Percentiles rank a stretch among this genome's conserved stretches.
Evolutionary conservation across 1,140 invertebrate genomes (phyloP).

Genomic region (Galendromus occidentalis): DNA sequence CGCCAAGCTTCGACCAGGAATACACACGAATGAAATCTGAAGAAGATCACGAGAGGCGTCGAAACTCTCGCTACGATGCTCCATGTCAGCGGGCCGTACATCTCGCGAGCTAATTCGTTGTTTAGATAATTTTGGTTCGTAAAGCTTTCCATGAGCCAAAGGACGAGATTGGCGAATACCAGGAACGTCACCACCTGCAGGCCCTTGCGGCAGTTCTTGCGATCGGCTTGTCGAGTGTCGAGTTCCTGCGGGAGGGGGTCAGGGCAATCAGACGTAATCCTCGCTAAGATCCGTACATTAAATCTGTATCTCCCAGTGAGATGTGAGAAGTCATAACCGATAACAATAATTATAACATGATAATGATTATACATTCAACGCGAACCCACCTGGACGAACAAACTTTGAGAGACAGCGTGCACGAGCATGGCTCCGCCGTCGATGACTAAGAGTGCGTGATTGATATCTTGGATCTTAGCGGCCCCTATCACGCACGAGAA

Average conservation of each 20-base stretch:
- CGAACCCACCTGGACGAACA: constrained; percentile 16
- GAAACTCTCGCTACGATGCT: constrained; percentile 41
- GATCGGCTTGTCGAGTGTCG: constrained; percentile 14
- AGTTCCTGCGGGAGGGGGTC: neutral
- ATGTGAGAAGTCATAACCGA: too few relatives aligned
- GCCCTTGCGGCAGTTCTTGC: constrained; percentile 24
- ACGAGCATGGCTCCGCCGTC: constrained; percentile 33
- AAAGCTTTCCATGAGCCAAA: constrained; percentile 48
- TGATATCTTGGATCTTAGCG: constrained; percentile 20
- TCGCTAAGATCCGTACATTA: too few relatives aligned
- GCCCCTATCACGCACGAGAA: constrained; percentile 34
- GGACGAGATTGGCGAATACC: constrained; percentile 42
- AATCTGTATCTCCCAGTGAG: too few relatives aligned
- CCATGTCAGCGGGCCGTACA: constrained; percentile 45
- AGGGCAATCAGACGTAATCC: too few relatives aligned
- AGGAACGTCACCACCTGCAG: constrained; percentile 45
- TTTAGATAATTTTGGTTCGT: constrained; percentile 40
- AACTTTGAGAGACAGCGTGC: constrained; percentile 29
- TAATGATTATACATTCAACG: too few relatives aligned
- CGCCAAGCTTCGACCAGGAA: constrained; percentile 44
- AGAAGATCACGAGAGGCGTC: constrained; percentile 44
- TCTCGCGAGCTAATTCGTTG: constrained; percentile 37
- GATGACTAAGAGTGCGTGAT: constrained; percentile 32
- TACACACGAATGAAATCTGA: constrained; percentile 46
- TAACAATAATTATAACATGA: too few relatives aligned